Evolutionary conservation across 2,888 invertebrate species (phyloP), one percentile per base, ranked within the genome.

Genomic region (Chloroclysta siterata): DNA sequence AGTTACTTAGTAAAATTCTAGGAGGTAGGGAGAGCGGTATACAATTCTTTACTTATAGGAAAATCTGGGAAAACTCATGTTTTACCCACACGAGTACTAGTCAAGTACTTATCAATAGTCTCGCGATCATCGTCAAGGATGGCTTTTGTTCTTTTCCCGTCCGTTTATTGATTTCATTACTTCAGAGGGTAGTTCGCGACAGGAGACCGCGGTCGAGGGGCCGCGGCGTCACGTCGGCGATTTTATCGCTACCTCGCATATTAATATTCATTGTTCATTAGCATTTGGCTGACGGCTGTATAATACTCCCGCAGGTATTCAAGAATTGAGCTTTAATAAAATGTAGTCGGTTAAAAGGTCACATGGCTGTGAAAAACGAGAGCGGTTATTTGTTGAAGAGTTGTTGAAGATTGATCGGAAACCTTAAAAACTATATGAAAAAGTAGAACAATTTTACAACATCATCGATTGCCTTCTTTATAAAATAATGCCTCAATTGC

Each of bases 221-320:
- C 74, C 71, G 74, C 77, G 75, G 78, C 79, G 78, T 80, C 82
- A 80, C 78, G 81, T 80, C 71, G 76, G 68, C 78, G 81, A 83
- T 88, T 83, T 89, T 84, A 87, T 87, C 87, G 80, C 78, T 76
- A 44, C 48, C 57, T 58, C 52, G 39, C 77, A 75, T 81, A 71
- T 82, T 80, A 82, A 87, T 84, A 90, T 90, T 88, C 85, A 90
- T 87, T 85, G 88, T 85, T 85, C 87, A 87, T 87, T 83, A 83
- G 80, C 80, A 76, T 74, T 76, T 61, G 46, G 61, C 65, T 61
- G 65, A 65, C 61, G 65, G 62, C 58, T 68, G 63, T 54, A 62
- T 56, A 65, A 64, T 59, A 62, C 53, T 65, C 47, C 39, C 28
- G 47, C 47, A 22, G 50, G 36, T 61, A 36, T 57, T 56, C 5